These are phyloP conservation scores for Pseudomyrmex pallidus DNA, from an alignment of 1,140 invertebrate genomes.

Conservation along the genomic window DNA sequence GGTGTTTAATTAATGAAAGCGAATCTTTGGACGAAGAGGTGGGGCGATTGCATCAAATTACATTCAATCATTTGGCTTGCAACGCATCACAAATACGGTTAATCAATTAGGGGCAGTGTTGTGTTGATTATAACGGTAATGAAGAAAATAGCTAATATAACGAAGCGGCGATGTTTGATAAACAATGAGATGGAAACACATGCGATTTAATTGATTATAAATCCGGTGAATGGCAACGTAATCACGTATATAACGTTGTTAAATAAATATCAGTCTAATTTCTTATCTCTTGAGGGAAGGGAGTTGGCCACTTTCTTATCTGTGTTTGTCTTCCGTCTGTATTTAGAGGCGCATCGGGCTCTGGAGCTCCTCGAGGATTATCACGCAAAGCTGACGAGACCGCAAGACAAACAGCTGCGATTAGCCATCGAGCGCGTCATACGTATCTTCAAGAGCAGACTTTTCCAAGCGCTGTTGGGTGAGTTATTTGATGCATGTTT, in stretches of 20 bases:
- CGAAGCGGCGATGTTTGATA: not conserved
- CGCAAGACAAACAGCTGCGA: constrained; percentile 96
- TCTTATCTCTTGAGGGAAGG: too few species aligned
- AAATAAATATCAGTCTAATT: not conserved
- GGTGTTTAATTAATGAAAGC: constrained; percentile 51
- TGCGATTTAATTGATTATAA: not conserved
- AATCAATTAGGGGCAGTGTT: constrained; percentile 38
- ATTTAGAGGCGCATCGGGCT: constrained; percentile 97
- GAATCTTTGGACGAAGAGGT: not conserved
- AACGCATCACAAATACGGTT: constrained; percentile 33
- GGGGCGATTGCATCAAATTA: constrained; percentile 22
- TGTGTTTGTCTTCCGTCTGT: constrained; percentile 42
- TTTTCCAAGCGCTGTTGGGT: constrained; percentile 99
- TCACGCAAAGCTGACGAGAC: constrained; percentile 95
- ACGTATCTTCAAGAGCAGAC: constrained; percentile 97
- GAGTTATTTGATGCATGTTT: constrained; percentile 83
- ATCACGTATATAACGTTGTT: not conserved
- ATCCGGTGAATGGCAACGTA: not conserved
- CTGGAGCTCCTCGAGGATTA: constrained; percentile 99
- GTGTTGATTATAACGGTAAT: constrained; percentile 22
- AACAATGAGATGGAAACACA: constrained; percentile 3
- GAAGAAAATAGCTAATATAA: constrained; percentile 29
- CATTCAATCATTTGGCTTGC: not conserved
- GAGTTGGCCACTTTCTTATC: not conserved
- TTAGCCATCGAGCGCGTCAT: constrained; percentile 98